Evolutionary conservation across 1,140 invertebrate genomes (phyloP).

Genomic region (Archegozetes longisetosus): DNA sequence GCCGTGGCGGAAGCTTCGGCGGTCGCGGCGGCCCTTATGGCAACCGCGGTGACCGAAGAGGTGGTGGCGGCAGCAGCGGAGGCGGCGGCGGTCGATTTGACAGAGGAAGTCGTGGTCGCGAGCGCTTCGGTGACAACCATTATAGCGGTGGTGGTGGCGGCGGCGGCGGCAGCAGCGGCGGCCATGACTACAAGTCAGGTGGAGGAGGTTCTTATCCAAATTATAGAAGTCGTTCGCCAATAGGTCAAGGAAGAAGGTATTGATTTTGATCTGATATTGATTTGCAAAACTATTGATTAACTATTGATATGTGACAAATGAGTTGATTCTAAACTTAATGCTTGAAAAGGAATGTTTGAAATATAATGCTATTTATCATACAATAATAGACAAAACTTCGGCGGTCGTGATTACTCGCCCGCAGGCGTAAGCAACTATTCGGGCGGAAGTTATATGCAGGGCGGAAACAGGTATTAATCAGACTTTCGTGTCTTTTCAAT

Average conservation of each 20-base stretch:
- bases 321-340: too few relatives aligned
- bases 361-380: too few relatives aligned
- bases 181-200: constrained; percentile 1
- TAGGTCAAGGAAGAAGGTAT: neutral
- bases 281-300: neutral
- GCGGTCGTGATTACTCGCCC: neutral
- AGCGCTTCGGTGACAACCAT: neutral
- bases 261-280: neutral
- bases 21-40: constrained; percentile 11
- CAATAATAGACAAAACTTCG: neutral
- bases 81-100: constrained; percentile 4
- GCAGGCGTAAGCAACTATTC: neutral
- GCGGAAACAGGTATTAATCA: constrained; percentile 11
- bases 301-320: neutral
- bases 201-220: constrained; percentile 6
- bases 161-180: constrained; percentile 3
- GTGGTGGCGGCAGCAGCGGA: constrained; percentile 8
- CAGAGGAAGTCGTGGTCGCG: constrained; percentile 1
- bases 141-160: constrained; percentile 8
- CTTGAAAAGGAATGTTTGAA: too few relatives aligned
- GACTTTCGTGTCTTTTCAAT: too few relatives aligned
- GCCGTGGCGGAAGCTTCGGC: constrained; percentile 12
- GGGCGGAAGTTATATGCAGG: neutral
- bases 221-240: neutral
- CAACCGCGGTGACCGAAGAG: neutral